Evolutionary conservation across 2,888 invertebrate species (phyloP), one percentile per base, ranked within the genome.

Genomic region (Oxytorus armatus): DNA sequence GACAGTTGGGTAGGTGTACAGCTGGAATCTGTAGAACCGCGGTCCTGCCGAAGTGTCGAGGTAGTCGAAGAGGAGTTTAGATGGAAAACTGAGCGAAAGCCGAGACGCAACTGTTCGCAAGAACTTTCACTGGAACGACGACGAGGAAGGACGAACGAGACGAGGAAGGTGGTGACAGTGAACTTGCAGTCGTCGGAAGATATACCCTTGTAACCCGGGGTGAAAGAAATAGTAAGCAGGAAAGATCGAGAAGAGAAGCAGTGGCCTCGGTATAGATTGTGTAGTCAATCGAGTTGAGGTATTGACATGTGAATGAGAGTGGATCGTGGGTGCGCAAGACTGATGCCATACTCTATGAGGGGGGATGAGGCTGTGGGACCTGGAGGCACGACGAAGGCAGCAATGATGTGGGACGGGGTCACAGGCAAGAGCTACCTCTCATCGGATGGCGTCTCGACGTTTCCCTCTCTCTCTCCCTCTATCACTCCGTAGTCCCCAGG

Each of bases 291-390:
- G 72, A 75, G 82, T 23, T 65, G 75, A 83, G 78, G 84, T 85
- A 87, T 87, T 86, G 85, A 85, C 85, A 87, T 65, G 82, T 81
- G 86, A 83, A 83, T 84, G 82, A 83, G 81, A 84, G 82, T 74
- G 81, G 82, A 82, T 83, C 65, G 76, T 77, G 84, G 82, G 75
- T 78, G 55, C 76, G 77, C 59, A 33, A 65, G 68, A 39, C 25
- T 33, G 72, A 57, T 49, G 63, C 81, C 74, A 78, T 82, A 77
- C 74, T 79, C 82, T 80, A n/a, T n/a, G n/a, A n/a, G n/a, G n/a
- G 81, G 82, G 63, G 61, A 53, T 44, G 55, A 59, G 29, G 16
- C 14, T 39, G 18, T 18, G 49, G 18, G 23, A 47, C 3, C 25
- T 49, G 59, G 11, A 16, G 1, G 42, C 8, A 39, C 0, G 39